Evolutionary conservation across 2,797 vertebrate genomes (phyloP).

Genomic region (Bradypodion ventrale): DNA sequence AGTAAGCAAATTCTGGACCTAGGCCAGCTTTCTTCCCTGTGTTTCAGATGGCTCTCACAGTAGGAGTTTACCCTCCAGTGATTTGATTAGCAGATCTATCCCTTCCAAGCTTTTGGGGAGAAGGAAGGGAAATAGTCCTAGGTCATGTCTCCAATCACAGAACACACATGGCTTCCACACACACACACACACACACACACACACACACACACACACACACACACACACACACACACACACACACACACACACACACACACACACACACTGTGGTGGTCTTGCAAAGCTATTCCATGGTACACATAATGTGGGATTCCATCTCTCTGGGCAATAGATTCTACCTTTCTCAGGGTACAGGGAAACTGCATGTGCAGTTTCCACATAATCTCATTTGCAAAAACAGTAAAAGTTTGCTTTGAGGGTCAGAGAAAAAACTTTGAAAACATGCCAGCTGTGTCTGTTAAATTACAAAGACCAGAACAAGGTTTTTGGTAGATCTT

Average conservation of each 20-base stretch:
- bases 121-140: background rate
- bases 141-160: background rate
- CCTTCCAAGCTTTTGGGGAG: too few species aligned
- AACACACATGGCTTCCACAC: background rate
- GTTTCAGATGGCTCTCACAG: background rate
- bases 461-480: constrained; percentile 10
- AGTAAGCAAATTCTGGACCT: constrained; percentile 44
- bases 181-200: too few species aligned
- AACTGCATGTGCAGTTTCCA: background rate
- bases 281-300: background rate
- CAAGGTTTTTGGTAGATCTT: background rate
- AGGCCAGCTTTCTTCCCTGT: constrained; percentile 46
- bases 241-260: too few species aligned
- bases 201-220: too few species aligned
- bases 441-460: constrained; percentile 14
- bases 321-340: background rate
- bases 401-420: background rate
- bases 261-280: too few species aligned
- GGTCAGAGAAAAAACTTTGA: constrained; percentile 9
- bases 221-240: too few species aligned
- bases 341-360: too few species aligned
- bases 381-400: background rate
- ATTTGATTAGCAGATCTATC: background rate
- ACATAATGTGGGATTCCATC: too few species aligned
- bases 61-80: constrained; percentile 5